phyloP scores from a whole-genome alignment of 2,888 invertebrate genomes.

The Phyllotreta striolata region DNA sequence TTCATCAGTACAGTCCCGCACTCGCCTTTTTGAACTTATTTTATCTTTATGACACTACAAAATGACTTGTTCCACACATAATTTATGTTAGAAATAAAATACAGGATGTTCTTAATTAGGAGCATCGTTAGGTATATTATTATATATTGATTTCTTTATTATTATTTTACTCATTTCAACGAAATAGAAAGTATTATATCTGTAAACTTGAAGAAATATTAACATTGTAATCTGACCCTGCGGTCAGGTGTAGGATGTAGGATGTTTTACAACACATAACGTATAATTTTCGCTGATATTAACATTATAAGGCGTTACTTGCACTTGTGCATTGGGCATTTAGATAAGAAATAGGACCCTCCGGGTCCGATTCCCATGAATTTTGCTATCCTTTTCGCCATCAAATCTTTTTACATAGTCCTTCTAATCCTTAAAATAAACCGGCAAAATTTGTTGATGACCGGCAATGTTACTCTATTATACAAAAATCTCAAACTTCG shows the following conservation, averaged over 20 bases:
- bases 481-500: no score
- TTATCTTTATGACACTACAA: no score
- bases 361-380: slow-evolving; percentile 15
- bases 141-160: no score
- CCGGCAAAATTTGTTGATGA: no score
- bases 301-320: slow-evolving; percentile 31
- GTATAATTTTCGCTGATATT: slow-evolving; percentile 33
- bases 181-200: not conserved
- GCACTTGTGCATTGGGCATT: slow-evolving; percentile 1
- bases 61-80: no score
- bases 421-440: no score
- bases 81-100: no score
- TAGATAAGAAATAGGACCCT: slow-evolving; percentile 27
- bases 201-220: not conserved
- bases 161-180: not conserved
- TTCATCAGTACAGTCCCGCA: slow-evolving; percentile 12
- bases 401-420: no score
- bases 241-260: slow-evolving; percentile 26
- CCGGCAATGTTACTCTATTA: no score
- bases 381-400: no score
- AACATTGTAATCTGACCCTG: slow-evolving; percentile 16
- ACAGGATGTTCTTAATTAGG: no score
- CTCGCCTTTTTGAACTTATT: slow-evolving; percentile 1
- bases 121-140: no score
- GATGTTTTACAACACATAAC: slow-evolving; percentile 31